These are phyloP conservation scores for Rhodophaea formosa DNA, from an alignment of 2,888 invertebrate species.

Conservation along the genomic window DNA sequence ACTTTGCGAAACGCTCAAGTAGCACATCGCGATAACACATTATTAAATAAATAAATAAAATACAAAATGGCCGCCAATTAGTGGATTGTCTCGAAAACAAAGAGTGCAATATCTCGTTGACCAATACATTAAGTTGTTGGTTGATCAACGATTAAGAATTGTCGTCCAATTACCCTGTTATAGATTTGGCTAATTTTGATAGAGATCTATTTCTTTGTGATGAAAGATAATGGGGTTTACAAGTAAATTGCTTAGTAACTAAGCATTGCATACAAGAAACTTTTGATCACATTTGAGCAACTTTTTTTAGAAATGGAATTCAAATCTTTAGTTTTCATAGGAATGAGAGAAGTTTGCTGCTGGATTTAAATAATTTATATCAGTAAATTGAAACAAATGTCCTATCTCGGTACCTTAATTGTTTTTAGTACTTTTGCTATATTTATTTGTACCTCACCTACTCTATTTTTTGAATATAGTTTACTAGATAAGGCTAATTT, in stretches of 20 bases:
- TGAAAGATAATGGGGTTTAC: not conserved
- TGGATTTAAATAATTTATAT: too few relatives aligned
- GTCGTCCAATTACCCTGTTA: not conserved
- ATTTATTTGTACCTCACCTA: too few relatives aligned
- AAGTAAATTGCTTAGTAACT: not conserved
- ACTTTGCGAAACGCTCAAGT: constrained; percentile 4
- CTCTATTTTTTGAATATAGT: too few relatives aligned
- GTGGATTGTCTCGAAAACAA: not conserved
- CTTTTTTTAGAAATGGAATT: too few relatives aligned
- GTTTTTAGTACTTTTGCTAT: too few relatives aligned
- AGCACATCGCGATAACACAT: constrained; percentile 9
- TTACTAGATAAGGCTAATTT: too few relatives aligned
- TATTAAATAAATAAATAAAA: constrained; percentile 7
- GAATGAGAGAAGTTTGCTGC: too few relatives aligned
- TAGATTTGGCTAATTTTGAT: not conserved
- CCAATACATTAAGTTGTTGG: not conserved
- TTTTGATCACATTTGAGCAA: too few relatives aligned
- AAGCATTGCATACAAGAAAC: too few relatives aligned
- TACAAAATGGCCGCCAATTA: constrained; percentile 1
- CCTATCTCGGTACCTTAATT: too few relatives aligned
- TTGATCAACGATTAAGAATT: not conserved
- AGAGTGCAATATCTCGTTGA: not conserved
- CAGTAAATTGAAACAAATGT: too few relatives aligned
- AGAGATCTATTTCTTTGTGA: not conserved
- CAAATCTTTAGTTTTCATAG: too few relatives aligned